phyloP scores from a whole-genome alignment of 2,113 vertebrate genomes.

The Gymnocephalus cernua region DNA sequence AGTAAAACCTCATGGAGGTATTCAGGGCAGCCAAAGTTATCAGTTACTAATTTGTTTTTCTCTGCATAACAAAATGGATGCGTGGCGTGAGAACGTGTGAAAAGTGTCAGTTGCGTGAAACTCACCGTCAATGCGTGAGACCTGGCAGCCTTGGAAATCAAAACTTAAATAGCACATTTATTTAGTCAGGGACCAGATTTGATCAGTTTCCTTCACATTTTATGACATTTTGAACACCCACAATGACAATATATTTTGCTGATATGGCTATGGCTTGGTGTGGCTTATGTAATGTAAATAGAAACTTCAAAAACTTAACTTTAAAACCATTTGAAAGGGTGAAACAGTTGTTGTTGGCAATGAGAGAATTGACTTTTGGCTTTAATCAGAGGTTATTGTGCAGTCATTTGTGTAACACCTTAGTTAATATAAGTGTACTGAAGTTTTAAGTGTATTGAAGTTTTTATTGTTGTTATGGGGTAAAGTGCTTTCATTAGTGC shows the following conservation, averaged over 20 bases:
- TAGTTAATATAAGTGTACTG: constrained; percentile 47
- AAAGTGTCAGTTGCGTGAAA: no score
- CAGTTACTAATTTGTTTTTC: no score
- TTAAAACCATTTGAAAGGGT: constrained; percentile 14
- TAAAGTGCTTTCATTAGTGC: constrained; percentile 70
- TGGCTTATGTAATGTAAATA: neutral
- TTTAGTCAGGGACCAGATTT: neutral
- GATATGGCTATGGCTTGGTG: neutral
- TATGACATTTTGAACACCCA: neutral
- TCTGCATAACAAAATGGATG: no score
- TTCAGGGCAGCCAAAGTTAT: no score
- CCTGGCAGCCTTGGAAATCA: neutral
- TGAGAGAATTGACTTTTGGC: constrained; percentile 34
- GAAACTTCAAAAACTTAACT: constrained; percentile 22
- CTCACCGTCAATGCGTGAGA: no score
- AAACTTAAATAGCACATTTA: neutral
- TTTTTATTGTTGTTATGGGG: constrained; percentile 65
- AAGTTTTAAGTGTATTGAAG: constrained; percentile 47
- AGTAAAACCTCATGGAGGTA: no score
- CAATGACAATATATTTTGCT: neutral
- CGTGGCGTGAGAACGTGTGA: no score
- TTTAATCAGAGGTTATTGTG: constrained; percentile 49
- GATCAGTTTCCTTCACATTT: neutral
- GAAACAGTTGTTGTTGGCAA: neutral
- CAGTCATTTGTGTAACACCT: constrained; percentile 47